A percentile compares a stretch with the other conserved stretches of the same genome.
Conservation (phyloP, 2,797 vertebrate species). For the Apodemus agrarius region DNA sequence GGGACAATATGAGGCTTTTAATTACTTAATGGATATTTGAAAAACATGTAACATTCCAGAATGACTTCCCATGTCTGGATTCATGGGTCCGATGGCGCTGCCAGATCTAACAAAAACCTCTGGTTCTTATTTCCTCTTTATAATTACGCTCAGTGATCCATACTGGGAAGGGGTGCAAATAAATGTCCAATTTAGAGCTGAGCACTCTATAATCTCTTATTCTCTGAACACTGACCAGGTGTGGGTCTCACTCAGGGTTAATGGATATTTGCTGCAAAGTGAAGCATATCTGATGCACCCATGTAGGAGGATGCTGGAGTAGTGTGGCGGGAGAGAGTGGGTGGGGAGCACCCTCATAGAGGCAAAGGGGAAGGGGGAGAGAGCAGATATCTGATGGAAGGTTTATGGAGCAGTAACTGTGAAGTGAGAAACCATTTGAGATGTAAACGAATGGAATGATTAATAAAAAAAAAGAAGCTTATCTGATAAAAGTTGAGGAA, state of each 20-base stretch:
- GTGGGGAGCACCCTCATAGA: too few species aligned
- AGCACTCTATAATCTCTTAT: neutral
- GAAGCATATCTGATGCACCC: too few species aligned
- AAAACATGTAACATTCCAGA: neutral
- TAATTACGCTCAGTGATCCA: neutral
- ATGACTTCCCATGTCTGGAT: neutral
- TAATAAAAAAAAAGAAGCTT: neutral
- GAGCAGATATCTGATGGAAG: too few species aligned
- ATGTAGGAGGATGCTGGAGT: too few species aligned
- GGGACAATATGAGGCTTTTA: neutral
- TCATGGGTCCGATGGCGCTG: neutral
- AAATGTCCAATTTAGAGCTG: neutral
- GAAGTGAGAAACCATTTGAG: too few species aligned
- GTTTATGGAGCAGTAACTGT: too few species aligned
- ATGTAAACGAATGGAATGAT: too few species aligned
- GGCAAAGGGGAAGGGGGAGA: too few species aligned
- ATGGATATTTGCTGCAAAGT: neutral
- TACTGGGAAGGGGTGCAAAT: neutral
- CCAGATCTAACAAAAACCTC: neutral
- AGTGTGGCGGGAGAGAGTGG: too few species aligned
- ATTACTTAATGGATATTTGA: neutral
- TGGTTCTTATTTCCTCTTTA: neutral
- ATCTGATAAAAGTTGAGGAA: neutral
- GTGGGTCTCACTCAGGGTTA: neutral
- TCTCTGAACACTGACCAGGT: neutral